Percentiles rank a stretch among this genome's conserved stretches.
phyloP scores from a whole-genome alignment of 2,797 vertebrate genomes.

The Artibeus lituratus region DNA sequence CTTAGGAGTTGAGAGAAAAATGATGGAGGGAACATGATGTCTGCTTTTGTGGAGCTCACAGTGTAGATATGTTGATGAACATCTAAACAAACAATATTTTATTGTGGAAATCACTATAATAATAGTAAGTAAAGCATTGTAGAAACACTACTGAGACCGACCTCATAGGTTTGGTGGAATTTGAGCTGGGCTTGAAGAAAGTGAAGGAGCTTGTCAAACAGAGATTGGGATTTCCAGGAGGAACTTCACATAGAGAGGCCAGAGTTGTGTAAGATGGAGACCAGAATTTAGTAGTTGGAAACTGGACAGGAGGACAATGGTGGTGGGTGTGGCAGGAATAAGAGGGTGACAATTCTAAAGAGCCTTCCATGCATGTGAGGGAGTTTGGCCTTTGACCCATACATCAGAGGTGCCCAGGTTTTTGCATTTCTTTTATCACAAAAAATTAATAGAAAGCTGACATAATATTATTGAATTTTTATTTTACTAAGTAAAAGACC shows the following conservation, averaged over 20 bases:
- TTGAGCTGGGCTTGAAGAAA: not conserved
- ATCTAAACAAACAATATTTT: not conserved
- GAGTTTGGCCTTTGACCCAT: not conserved
- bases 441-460: not conserved
- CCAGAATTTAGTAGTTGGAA: not conserved
- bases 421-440: not conserved
- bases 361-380: not conserved
- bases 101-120: not conserved
- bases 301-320: not conserved
- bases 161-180: too few relatives aligned
- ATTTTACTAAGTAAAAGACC: not conserved
- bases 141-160: not conserved
- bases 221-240: not conserved
- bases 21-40: not conserved
- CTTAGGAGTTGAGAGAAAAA: not conserved
- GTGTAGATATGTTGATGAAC: not conserved
- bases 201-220: not conserved
- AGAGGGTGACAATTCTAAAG: not conserved
- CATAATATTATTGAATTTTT: not conserved
- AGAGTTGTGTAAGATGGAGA: not conserved
- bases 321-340: rapidly evolving
- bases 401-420: not conserved
- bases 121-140: not conserved
- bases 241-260: rapidly evolving
- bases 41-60: not conserved